These are phyloP conservation scores for Lasioglossum vierecki DNA, from an alignment of 2,888 invertebrate genomes.

Conservation along the genomic window DNA sequence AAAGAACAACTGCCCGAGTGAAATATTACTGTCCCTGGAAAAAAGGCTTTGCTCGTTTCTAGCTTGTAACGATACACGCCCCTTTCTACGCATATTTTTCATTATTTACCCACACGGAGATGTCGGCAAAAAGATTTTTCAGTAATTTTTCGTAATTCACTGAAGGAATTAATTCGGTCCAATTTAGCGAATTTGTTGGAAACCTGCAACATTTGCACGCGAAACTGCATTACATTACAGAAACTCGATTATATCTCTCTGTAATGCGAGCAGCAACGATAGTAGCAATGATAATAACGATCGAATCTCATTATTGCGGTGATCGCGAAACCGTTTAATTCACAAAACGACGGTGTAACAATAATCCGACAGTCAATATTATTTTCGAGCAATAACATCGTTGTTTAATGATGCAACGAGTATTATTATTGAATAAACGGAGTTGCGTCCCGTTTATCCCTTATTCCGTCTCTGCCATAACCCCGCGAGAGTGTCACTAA, in stretches of 20 bases:
- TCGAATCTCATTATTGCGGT: background rate
- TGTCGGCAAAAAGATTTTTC: too few species aligned
- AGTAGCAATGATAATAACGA: background rate
- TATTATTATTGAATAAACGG: background rate
- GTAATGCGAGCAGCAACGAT: background rate
- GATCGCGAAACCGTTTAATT: background rate
- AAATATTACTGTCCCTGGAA: background rate
- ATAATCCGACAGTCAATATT: background rate
- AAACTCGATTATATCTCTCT: background rate
- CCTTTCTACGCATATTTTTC: too few species aligned
- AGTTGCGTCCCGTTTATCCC: background rate
- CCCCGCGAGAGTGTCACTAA: conserved; percentile 53
- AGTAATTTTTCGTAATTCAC: background rate
- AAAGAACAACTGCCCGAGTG: background rate
- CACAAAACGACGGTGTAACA: background rate
- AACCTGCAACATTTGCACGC: background rate
- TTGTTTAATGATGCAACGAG: background rate
- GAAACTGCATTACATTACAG: background rate
- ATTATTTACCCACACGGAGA: background rate
- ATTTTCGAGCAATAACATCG: background rate
- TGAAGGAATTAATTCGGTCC: background rate
- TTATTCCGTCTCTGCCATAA: conserved; percentile 42
- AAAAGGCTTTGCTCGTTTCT: background rate
- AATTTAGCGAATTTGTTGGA: background rate
- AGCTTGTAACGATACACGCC: background rate